Percentiles rank a stretch among this genome's conserved stretches.
Conservation (phyloP, 2,113 vertebrate species). For the Psilopogon haemacephalus region DNA sequence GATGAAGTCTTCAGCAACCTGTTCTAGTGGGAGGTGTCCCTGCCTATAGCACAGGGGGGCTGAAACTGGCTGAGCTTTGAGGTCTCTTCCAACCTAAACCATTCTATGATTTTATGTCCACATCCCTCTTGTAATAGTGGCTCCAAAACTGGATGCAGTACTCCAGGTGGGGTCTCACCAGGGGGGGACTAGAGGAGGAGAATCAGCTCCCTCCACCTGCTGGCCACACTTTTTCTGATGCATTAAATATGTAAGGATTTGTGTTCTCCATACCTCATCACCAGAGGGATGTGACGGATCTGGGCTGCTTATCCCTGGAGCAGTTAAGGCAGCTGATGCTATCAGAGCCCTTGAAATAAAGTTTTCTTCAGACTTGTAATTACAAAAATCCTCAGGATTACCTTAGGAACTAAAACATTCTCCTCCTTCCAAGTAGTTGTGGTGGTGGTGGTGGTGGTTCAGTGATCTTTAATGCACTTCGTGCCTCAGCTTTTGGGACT, state of each 20-base stretch:
- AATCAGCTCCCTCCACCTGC: too few species aligned
- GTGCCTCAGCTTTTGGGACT: background rate
- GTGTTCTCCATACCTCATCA: background rate
- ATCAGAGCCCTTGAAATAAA: background rate
- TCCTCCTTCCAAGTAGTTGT: background rate
- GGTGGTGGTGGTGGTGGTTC: background rate
- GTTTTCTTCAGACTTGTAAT: background rate
- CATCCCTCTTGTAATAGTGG: too few species aligned
- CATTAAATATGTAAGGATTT: background rate
- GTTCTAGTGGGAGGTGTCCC: too few species aligned
- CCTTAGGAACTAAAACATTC: background rate
- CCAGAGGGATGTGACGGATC: background rate
- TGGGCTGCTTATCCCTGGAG: background rate
- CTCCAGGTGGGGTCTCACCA: too few species aligned
- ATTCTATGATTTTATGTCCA: too few species aligned
- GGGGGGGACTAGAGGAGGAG: too few species aligned
- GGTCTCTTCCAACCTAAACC: too few species aligned
- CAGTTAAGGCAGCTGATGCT: background rate
- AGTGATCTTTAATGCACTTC: background rate
- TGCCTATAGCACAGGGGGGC: too few species aligned
- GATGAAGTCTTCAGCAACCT: too few species aligned
- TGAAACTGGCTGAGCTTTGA: too few species aligned
- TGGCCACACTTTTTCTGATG: too few species aligned
- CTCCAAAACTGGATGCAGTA: too few species aligned
- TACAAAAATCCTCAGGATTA: background rate